These are phyloP conservation scores for Sisyra terminalis DNA, from an alignment of 2,888 invertebrate genomes.

Conservation along the genomic window DNA sequence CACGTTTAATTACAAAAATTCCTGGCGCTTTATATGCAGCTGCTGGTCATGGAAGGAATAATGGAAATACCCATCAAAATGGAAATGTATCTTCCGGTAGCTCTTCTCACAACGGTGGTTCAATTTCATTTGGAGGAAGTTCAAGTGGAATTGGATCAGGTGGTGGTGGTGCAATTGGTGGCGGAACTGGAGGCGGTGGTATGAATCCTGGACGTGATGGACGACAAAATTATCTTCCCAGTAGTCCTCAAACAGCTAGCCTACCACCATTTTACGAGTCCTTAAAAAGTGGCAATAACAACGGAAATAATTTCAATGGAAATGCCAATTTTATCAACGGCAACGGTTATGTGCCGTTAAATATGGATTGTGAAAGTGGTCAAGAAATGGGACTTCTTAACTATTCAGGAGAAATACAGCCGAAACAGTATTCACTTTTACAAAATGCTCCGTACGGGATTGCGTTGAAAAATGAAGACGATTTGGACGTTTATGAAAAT, in stretches of 20 bases:
- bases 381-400: constrained; percentile 33
- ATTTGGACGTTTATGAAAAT: constrained; percentile 50
- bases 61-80: constrained; percentile 33
- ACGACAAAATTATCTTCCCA: constrained; percentile 72
- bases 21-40: constrained; percentile 50
- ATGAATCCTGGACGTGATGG: constrained; percentile 56
- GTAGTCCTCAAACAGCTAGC: constrained; percentile 74
- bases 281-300: constrained; percentile 61
- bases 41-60: constrained; percentile 63
- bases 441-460: constrained; percentile 70
- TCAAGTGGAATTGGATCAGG: constrained; percentile 25
- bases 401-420: constrained; percentile 27
- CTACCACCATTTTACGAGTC: constrained; percentile 83
- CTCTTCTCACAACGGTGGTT: constrained; percentile 15
- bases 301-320: constrained; percentile 46
- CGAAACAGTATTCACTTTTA: constrained; percentile 60
- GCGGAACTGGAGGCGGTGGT: constrained; percentile 55
- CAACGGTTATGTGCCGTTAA: constrained; percentile 50
- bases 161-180: constrained; percentile 37
- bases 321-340: constrained; percentile 41
- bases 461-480: constrained; percentile 65
- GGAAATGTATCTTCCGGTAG: constrained; percentile 24
- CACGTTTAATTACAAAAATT: constrained; percentile 34
- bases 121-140: constrained; percentile 12
- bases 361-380: constrained; percentile 62